Percentiles rank a stretch among this genome's conserved stretches.
Evolutionary conservation across 1,140 invertebrate species (phyloP).

Genomic region (Pogonognathellus flavescens): DNA sequence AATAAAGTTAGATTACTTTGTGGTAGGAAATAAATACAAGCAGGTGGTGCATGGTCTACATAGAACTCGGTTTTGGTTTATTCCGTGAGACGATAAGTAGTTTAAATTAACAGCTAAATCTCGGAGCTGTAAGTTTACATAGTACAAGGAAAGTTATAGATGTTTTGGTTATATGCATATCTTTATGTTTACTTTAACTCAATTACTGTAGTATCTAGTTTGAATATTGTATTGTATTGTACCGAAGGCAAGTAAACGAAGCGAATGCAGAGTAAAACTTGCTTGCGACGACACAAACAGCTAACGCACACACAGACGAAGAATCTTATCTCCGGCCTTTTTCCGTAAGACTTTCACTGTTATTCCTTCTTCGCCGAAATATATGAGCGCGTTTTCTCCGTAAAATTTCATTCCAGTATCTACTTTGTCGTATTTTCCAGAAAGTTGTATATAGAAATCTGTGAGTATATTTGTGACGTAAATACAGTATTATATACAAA

Average conservation of each 20-base stretch:
- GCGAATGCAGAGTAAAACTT: not conserved
- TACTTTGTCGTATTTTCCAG: no score
- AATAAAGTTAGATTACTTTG: no score
- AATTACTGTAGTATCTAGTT: conserved; percentile 1
- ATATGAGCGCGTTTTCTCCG: not conserved
- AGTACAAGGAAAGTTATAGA: not conserved
- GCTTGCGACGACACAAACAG: no score
- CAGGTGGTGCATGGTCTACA: no score
- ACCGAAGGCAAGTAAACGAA: conserved; percentile 6
- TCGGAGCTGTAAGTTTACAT: not conserved
- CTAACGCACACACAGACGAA: not conserved
- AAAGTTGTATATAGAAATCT: not conserved
- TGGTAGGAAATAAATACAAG: no score
- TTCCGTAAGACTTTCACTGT: not conserved
- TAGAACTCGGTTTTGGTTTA: no score
- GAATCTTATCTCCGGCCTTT: not conserved
- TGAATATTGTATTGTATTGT: conserved; percentile 15
- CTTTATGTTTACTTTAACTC: conserved; percentile 1
- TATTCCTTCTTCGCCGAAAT: no score
- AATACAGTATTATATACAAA: not conserved
- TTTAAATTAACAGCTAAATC: conserved; percentile 3
- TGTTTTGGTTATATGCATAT: not conserved
- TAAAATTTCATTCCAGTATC: not conserved
- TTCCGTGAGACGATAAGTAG: not conserved
- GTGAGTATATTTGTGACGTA: not conserved